These are phyloP conservation scores for Pomacea canaliculata DNA, from an alignment of 2,888 invertebrate species.

Conservation along the genomic window DNA sequence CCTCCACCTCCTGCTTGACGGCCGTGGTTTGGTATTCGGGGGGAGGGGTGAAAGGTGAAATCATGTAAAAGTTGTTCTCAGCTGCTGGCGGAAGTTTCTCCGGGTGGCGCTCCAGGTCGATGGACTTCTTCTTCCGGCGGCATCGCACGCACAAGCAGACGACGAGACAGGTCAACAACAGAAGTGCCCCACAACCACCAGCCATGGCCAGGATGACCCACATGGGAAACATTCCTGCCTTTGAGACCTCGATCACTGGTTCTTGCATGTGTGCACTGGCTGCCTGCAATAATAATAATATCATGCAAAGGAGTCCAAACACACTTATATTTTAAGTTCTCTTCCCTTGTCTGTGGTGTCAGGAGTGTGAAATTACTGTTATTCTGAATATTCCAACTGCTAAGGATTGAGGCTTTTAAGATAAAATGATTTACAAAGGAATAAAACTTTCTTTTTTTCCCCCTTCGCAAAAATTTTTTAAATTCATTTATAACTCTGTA, in stretches of 20 bases:
- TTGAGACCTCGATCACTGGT: neutral
- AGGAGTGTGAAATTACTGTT: too few relatives aligned
- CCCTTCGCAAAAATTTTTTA: too few relatives aligned
- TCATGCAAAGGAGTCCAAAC: neutral
- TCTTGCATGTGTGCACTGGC: neutral
- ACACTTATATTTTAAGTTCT: neutral
- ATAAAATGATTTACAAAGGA: too few relatives aligned
- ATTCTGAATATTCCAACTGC: too few relatives aligned
- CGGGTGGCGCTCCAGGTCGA: constrained; percentile 20
- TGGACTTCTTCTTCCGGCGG: constrained; percentile 16
- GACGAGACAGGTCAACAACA: constrained; percentile 22
- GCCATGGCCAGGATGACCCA: constrained; percentile 32
- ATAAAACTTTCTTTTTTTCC: too few relatives aligned
- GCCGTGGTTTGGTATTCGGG: constrained; percentile 53
- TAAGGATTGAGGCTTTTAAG: too few relatives aligned
- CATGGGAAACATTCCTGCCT: constrained; percentile 26
- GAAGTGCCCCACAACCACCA: constrained; percentile 20
- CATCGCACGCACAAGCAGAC: constrained; percentile 26
- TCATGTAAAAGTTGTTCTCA: constrained; percentile 19
- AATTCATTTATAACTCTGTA: too few relatives aligned
- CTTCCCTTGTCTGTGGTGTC: too few relatives aligned
- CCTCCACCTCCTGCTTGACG: constrained; percentile 45
- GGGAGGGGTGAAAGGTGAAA: constrained; percentile 42
- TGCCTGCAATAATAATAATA: neutral
- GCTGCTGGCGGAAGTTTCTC: constrained; percentile 29